phyloP scores from a whole-genome alignment of 2,113 vertebrate species.

The Emydura subglobosa region DNA sequence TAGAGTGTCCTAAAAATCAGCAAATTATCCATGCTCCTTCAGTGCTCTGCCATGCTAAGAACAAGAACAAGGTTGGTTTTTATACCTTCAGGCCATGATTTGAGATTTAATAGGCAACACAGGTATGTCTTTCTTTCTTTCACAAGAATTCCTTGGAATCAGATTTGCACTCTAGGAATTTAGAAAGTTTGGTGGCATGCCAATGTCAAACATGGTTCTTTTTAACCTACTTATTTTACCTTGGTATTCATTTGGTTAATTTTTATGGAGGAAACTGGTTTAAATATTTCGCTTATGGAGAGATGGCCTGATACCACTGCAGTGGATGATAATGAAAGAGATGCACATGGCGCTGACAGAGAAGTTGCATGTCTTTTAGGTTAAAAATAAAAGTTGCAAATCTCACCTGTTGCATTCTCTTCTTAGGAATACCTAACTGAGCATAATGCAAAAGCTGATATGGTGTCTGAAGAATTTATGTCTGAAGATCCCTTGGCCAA shows the following conservation, averaged over 20 bases:
- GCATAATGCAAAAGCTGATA: slow-evolving; percentile 42
- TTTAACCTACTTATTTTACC: not conserved
- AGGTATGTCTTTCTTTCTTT: not conserved
- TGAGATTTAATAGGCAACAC: not conserved
- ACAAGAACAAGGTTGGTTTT: not conserved
- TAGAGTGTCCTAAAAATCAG: not conserved
- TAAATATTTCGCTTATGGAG: not conserved
- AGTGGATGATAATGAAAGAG: not conserved
- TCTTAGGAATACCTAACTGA: slow-evolving; percentile 62
- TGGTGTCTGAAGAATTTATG: slow-evolving; percentile 36
- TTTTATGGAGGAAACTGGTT: not conserved
- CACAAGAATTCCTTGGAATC: not conserved
- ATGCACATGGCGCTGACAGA: not conserved
- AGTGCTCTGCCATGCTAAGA: not conserved
- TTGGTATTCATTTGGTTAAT: not conserved
- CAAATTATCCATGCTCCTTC: not conserved
- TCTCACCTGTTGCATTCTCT: not conserved
- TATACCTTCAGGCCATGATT: not conserved
- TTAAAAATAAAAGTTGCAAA: not conserved
- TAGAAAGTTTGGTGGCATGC: not conserved
- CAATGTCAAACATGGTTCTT: not conserved
- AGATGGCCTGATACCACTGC: not conserved
- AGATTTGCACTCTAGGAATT: not conserved
- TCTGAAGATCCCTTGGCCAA: slow-evolving; percentile 56
- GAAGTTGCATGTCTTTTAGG: not conserved